Evolutionary conservation across 2,888 invertebrate species (phyloP).

Genomic region (Chymomyza amoena): DNA sequence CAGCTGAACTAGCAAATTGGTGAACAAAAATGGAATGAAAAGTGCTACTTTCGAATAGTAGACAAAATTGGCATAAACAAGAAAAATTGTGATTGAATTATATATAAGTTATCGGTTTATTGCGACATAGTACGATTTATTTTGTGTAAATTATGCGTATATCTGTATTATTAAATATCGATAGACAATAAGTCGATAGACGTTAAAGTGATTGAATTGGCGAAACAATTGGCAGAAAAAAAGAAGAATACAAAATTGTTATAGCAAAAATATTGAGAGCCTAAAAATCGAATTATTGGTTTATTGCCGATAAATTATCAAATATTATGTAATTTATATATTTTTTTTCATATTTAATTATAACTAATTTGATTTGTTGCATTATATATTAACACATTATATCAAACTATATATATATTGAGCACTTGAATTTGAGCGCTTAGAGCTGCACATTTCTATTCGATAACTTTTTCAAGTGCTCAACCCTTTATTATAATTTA

Average conservation of each 20-base stretch:
- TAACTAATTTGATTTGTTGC: slow-evolving; percentile 10
- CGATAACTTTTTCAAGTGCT: not conserved
- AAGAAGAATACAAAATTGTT: slow-evolving; percentile 4
- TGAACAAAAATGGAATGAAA: not conserved
- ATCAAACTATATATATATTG: not conserved
- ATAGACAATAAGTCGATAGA: not conserved
- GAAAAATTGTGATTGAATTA: not conserved
- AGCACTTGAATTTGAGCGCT: not conserved
- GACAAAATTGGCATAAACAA: not conserved
- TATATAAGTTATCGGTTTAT: not conserved
- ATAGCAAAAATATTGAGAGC: not conserved
- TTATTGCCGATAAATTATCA: slow-evolving; percentile 34
- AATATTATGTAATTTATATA: too few species aligned
- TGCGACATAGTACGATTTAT: not conserved
- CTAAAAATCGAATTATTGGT: slow-evolving; percentile 44
- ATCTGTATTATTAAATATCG: not conserved
- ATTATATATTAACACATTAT: not conserved
- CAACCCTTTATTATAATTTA: not conserved
- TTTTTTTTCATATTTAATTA: not conserved
- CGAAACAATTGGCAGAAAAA: slow-evolving; percentile 50
- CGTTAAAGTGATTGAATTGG: too few species aligned
- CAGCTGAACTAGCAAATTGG: slow-evolving; percentile 1
- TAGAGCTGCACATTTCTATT: too few species aligned
- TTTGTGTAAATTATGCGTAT: too few species aligned
- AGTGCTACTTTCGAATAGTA: too few species aligned